phyloP scores from a whole-genome alignment of 2,113 vertebrate genomes.

The Oriolus oriolus region DNA sequence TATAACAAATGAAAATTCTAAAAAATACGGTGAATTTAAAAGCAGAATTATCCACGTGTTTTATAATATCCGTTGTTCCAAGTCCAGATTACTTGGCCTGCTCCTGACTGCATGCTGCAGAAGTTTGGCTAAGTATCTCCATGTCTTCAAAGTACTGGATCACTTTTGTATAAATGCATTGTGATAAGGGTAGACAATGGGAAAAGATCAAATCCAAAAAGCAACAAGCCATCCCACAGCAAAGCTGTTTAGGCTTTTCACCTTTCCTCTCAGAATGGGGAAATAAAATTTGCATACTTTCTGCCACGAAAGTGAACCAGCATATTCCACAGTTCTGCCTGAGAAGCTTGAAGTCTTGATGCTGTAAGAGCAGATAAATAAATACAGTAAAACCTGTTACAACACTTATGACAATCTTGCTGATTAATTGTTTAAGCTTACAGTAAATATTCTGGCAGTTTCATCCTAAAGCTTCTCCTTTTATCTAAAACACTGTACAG shows the following conservation, averaged over 20 bases:
- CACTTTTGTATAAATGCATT: neutral
- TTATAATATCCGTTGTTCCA: fast-evolving
- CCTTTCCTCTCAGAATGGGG: neutral
- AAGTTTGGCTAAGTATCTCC: neutral
- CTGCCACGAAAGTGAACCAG: neutral
- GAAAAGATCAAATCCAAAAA: neutral
- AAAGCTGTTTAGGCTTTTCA: neutral
- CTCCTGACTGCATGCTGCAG: neutral
- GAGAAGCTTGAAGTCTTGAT: neutral
- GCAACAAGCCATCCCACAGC: neutral
- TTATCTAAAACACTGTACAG: neutral
- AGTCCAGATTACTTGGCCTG: neutral
- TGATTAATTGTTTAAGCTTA: neutral
- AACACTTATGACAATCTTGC: neutral
- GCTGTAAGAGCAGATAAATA: neutral
- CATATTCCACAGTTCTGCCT: neutral
- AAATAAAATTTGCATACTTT: neutral
- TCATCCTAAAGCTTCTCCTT: neutral
- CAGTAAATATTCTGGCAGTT: neutral
- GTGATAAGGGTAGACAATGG: neutral
- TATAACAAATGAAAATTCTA: neutral
- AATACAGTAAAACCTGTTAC: neutral
- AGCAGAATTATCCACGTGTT: neutral
- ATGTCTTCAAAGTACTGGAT: neutral
- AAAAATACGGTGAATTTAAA: neutral